Evolutionary conservation across 30 jellyfish, hydroid and myxozoan genomes (phyloP).

Genomic region (Chrysaora quinquecirrha): DNA sequence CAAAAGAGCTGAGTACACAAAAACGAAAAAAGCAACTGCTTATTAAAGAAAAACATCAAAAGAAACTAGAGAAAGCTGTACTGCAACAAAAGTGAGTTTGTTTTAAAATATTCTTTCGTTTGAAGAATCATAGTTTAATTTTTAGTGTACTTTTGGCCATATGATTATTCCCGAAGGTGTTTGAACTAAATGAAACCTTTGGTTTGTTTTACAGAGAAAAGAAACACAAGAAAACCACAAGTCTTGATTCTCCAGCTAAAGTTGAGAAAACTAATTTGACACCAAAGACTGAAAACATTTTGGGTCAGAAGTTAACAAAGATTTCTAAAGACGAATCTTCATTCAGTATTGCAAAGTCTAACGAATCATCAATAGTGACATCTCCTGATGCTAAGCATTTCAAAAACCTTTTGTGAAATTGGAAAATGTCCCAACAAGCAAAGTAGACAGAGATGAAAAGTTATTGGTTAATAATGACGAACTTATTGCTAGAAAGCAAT

Average conservation of each 20-base stretch:
- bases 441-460: neutral
- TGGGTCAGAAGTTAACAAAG: too few relatives aligned
- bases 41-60: constrained; percentile 82
- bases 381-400: neutral
- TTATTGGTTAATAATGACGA: neutral
- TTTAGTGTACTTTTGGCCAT: too few relatives aligned
- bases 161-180: too few relatives aligned
- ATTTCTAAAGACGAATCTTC: too few relatives aligned
- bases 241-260: neutral
- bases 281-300: too few relatives aligned
- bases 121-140: too few relatives aligned
- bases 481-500: neutral
- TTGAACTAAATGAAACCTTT: too few relatives aligned
- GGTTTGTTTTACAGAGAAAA: neutral
- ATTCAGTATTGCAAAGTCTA: too few relatives aligned
- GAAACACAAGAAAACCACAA: neutral
- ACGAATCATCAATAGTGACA: neutral
- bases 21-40: constrained; percentile 85
- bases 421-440: neutral
- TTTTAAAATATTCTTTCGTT: too few relatives aligned
- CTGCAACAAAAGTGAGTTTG: constrained; percentile 75
- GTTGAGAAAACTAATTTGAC: neutral
- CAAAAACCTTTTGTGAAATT: neutral
- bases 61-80: constrained; percentile 67
- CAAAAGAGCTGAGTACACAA: constrained; percentile 89